These are phyloP conservation scores for Falco novaeseelandiae DNA, from an alignment of 2,797 vertebrate species.

Conservation along the genomic window DNA sequence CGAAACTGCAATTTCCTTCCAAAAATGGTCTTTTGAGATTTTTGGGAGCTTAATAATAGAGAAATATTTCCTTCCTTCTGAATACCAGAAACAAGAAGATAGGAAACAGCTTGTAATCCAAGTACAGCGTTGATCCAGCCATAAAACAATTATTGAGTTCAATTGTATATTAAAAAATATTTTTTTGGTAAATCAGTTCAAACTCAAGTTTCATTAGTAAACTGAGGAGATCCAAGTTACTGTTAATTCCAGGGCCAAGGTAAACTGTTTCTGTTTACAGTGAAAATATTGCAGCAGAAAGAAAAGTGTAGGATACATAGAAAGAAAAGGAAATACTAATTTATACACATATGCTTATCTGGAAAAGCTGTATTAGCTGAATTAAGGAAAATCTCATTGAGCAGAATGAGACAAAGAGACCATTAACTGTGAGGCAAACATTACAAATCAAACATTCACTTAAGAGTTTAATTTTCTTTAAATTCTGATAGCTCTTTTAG, in stretches of 20 bases:
- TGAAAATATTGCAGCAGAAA: not conserved
- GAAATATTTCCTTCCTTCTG: not conserved
- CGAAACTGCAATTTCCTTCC: not conserved
- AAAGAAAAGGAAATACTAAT: conserved; percentile 16
- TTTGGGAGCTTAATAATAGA: not conserved
- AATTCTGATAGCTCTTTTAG: not conserved
- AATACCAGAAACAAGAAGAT: not conserved
- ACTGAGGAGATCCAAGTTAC: not conserved
- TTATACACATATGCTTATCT: not conserved
- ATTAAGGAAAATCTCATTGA: not conserved
- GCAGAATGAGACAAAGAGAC: not conserved
- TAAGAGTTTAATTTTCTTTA: not conserved
- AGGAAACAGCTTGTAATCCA: not conserved
- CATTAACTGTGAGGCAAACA: not conserved
- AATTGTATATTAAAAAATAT: not conserved
- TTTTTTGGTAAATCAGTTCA: not conserved
- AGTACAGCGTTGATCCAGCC: not conserved
- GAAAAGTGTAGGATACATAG: not conserved
- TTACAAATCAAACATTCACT: not conserved
- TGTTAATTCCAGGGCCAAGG: not conserved
- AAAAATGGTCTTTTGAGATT: not conserved
- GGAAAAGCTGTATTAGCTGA: not conserved
- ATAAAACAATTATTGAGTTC: not conserved
- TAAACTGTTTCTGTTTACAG: not conserved
- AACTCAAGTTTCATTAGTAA: not conserved